Evolutionary conservation across 2,113 vertebrate species (phyloP), one percentile per base, ranked within the genome.

Genomic region (Callaeas wilsoni): DNA sequence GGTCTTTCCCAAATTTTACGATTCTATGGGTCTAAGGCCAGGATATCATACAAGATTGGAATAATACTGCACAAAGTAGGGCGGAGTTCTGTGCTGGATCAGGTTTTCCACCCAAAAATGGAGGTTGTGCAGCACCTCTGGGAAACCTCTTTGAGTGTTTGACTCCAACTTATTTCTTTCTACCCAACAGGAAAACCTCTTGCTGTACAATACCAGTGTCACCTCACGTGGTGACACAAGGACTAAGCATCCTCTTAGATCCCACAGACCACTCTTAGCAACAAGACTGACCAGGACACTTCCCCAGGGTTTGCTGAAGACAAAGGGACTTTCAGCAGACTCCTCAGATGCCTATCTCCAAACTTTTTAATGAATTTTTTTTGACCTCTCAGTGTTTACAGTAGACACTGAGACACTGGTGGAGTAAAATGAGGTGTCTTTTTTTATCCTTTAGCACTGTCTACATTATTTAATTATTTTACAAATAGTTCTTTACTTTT

Each of bases 51-150:
- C 6, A 78, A 5, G 7, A 44, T 35, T 32, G 39, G 14, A 64
- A 26, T 20, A 71, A 17, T 25, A 4, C 19, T 26, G 2, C 16
- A 19, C 20, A 59, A 30, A 79, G 11, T 1, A 56, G 27, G 30
- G 0, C 4, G 0, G 0, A n/a, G 2, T 35, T 63, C 17, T 1
- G 6, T 42, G 16, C 23, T 35, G 23, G 4, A 15, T 39, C 29
- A 47, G 8, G 11, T 32, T 55, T 71, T 52, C 30, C 16, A 67
- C 17, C 13, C 44, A 42, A 52, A 37, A 85, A 52, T 4, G 9
- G 6, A 62, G 3, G 12, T 41, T 57, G 6, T 16, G 47, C 35
- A 83, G 5, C 9, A 35, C 17, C 23, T 64, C 33, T 71, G 18
- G 10, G 13, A 62, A 90, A 27, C 3, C 0, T 46, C 17, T 57